Conservation (phyloP, 2,113 vertebrate species). For the Pantherophis guttatus region DNA sequence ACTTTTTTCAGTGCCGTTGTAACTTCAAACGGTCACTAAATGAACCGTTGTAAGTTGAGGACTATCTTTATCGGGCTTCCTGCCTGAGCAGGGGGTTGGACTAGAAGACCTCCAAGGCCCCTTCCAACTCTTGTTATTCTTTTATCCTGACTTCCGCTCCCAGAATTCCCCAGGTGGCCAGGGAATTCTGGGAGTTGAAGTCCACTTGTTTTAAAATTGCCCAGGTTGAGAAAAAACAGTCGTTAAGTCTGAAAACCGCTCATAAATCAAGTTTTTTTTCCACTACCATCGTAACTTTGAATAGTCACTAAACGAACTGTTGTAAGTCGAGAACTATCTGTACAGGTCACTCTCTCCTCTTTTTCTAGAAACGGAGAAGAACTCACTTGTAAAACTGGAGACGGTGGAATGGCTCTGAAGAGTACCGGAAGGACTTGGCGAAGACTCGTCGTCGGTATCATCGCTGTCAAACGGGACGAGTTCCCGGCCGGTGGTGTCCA, state of each 20-base stretch:
- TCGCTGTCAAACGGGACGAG: conserved; percentile 95
- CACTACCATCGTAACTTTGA: not conserved
- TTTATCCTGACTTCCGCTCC: not conserved
- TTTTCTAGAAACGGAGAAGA: conserved; percentile 15
- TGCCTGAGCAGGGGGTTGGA: not conserved
- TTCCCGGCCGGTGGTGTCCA: conserved; percentile 74
- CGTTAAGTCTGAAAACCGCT: not conserved
- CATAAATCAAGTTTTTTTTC: not conserved
- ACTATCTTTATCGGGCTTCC: not conserved
- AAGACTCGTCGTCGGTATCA: conserved; percentile 92
- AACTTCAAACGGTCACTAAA: no score
- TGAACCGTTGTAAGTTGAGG: no score
- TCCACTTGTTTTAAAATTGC: not conserved
- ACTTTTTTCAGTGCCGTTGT: no score
- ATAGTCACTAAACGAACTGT: not conserved
- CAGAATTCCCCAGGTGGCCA: not conserved
- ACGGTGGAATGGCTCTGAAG: conserved; percentile 97
- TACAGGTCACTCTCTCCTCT: rapidly evolving
- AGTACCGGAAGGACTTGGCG: conserved; percentile 92
- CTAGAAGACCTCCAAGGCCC: not conserved
- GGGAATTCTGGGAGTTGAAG: not conserved
- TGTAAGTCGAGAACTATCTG: not conserved
- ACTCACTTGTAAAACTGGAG: conserved; percentile 94
- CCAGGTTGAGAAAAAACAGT: not conserved
- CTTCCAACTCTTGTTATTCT: not conserved